Evolutionary conservation across 2,113 vertebrate genomes (phyloP).

Genomic region (Cephalophus harveyi): DNA sequence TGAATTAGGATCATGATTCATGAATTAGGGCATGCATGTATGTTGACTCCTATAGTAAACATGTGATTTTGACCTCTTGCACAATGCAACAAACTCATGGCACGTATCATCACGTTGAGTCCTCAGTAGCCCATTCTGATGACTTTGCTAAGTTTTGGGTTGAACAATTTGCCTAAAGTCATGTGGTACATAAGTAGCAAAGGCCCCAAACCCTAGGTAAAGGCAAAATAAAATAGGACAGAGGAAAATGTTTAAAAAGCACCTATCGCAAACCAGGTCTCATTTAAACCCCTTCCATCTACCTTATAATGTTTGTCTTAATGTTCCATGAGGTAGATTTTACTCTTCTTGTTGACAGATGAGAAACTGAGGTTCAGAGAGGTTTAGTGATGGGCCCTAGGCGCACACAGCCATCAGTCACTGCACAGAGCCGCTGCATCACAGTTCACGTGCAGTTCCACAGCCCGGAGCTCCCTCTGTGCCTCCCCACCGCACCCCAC

Average conservation of each 20-base stretch:
- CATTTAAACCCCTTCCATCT: not conserved
- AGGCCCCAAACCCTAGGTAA: not conserved
- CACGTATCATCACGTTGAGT: not conserved
- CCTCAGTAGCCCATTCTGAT: not conserved
- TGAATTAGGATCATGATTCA: not conserved
- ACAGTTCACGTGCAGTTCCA: fast-evolving
- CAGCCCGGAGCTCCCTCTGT: no score
- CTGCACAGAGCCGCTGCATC: not conserved
- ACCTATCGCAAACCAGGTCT: not conserved
- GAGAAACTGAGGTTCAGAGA: not conserved
- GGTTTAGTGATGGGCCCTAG: no score
- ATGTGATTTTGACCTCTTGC: not conserved
- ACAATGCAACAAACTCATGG: not conserved
- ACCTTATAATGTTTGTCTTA: not conserved
- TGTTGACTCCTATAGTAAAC: not conserved
- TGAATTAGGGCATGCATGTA: no score
- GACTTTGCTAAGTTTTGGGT: not conserved
- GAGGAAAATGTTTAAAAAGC: not conserved
- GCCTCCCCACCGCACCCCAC: not conserved
- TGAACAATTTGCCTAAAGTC: not conserved
- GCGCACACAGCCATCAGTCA: not conserved
- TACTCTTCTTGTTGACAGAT: not conserved
- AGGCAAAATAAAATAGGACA: not conserved
- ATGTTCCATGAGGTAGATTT: not conserved
- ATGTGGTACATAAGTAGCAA: not conserved